Percentiles rank a stretch among this genome's conserved stretches.
These are phyloP conservation scores for Xanthia icteritia DNA, from an alignment of 2,888 invertebrate genomes.

Conservation along the genomic window DNA sequence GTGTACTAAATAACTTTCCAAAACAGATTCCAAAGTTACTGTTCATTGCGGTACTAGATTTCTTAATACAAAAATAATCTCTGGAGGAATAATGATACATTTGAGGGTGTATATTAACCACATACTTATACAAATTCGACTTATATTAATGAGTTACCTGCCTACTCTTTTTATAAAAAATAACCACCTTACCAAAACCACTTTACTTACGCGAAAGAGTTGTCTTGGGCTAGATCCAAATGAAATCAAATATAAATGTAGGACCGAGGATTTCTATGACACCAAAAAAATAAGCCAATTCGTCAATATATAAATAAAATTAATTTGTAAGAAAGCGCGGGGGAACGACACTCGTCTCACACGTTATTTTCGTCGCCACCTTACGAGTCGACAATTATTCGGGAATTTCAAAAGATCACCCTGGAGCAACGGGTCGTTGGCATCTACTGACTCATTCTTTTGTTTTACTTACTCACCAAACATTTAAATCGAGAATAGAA, in stretches of 20 bases:
- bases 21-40: slow-evolving; percentile 31
- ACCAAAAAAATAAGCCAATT: slow-evolving; percentile 83
- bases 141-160: slow-evolving; percentile 32
- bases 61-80: slow-evolving; percentile 32
- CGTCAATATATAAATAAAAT: slow-evolving; percentile 89
- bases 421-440: slow-evolving; percentile 85
- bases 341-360: slow-evolving; percentile 83
- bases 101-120: slow-evolving; percentile 32
- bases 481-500: slow-evolving; percentile 69
- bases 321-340: slow-evolving; percentile 83
- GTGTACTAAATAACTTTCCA: slow-evolving; percentile 42
- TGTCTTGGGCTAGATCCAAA: slow-evolving; percentile 62
- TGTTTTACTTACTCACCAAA: slow-evolving; percentile 80
- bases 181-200: slow-evolving; percentile 13
- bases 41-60: slow-evolving; percentile 33
- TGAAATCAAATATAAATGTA: slow-evolving; percentile 52
- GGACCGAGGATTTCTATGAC: slow-evolving; percentile 63
- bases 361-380: slow-evolving; percentile 88
- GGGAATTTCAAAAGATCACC: slow-evolving; percentile 90
- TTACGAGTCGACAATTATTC: slow-evolving; percentile 89
- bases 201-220: slow-evolving; percentile 19
- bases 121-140: slow-evolving; percentile 36
- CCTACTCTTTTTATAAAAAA: slow-evolving; percentile 37
- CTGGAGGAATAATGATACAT: slow-evolving; percentile 33
- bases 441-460: slow-evolving; percentile 87